Evolutionary conservation across 1,140 invertebrate species (phyloP).

Genomic region (Bursaphelenchus mucronatus): DNA sequence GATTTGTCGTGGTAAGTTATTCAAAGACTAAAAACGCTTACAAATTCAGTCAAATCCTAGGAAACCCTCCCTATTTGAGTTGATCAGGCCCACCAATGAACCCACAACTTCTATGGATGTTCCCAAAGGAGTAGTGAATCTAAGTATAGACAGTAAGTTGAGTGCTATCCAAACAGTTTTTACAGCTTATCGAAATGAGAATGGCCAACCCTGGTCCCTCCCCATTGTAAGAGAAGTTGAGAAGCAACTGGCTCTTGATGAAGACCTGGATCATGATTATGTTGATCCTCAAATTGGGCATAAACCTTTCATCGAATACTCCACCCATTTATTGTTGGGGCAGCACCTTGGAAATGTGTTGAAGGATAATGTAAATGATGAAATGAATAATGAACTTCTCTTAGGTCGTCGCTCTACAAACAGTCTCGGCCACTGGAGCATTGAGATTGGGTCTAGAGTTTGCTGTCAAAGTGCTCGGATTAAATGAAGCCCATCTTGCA

Average conservation of each 20-base stretch:
- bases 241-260: not conserved
- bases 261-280: not conserved
- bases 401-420: not conserved
- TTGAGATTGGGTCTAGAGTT: constrained; percentile 3
- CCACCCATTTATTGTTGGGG: not conserved
- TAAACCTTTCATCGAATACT: not conserved
- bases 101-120: not conserved
- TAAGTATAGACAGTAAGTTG: constrained; percentile 7
- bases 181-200: constrained; percentile 7
- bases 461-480: not conserved
- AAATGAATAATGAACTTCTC: too few species aligned
- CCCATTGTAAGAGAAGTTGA: constrained; percentile 2
- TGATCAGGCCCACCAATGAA: too few species aligned
- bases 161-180: not conserved
- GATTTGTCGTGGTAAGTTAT: too few species aligned
- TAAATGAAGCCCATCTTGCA: not conserved
- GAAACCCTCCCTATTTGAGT: too few species aligned
- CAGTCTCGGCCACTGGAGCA: not conserved
- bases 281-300: not conserved
- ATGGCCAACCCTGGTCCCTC: not conserved
- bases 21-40: too few species aligned
- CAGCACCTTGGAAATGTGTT: not conserved
- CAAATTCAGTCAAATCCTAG: too few species aligned
- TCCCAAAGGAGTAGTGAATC: not conserved
- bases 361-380: not conserved